These are phyloP conservation scores for Nemotelus nigrinus DNA, from an alignment of 2,888 invertebrate species.

Conservation along the genomic window DNA sequence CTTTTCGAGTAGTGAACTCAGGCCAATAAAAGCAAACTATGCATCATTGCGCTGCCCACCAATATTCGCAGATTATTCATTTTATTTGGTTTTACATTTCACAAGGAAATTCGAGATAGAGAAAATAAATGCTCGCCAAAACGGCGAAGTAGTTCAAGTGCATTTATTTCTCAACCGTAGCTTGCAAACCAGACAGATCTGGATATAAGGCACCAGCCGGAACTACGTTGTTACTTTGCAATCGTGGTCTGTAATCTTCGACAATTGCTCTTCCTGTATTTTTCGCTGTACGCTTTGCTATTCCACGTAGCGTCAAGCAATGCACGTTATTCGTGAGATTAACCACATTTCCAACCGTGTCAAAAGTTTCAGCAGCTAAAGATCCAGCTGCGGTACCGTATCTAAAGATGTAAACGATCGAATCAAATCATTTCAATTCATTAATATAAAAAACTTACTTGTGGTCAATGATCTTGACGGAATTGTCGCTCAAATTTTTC, in stretches of 20 bases:
- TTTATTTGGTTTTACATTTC: too few species aligned
- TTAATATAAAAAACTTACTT: constrained; percentile 67
- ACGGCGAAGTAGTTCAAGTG: too few species aligned
- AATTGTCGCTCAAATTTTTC: constrained; percentile 73
- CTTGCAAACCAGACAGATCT: constrained; percentile 54
- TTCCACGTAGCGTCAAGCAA: constrained; percentile 73
- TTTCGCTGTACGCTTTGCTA: constrained; percentile 73
- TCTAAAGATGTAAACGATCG: constrained; percentile 62
- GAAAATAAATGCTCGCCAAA: too few species aligned
- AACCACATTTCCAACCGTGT: constrained; percentile 76
- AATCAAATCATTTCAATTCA: neutral
- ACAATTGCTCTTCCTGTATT: constrained; percentile 70
- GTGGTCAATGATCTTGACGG: constrained; percentile 77
- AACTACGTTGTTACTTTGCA: constrained; percentile 54
- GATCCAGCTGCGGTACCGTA: constrained; percentile 75
- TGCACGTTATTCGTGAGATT: constrained; percentile 73
- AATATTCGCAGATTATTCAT: too few species aligned
- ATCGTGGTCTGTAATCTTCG: constrained; percentile 61
- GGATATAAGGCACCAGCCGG: constrained; percentile 61
- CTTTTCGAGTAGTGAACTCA: too few species aligned
- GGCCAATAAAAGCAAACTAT: too few species aligned
- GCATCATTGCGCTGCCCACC: too few species aligned
- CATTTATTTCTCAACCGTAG: constrained; percentile 27
- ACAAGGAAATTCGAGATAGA: too few species aligned
- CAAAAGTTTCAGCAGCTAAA: constrained; percentile 73